Base-by-base conservation (phyloP, 2,113 vertebrate species). In the Triplophysa dalaica region DNA sequence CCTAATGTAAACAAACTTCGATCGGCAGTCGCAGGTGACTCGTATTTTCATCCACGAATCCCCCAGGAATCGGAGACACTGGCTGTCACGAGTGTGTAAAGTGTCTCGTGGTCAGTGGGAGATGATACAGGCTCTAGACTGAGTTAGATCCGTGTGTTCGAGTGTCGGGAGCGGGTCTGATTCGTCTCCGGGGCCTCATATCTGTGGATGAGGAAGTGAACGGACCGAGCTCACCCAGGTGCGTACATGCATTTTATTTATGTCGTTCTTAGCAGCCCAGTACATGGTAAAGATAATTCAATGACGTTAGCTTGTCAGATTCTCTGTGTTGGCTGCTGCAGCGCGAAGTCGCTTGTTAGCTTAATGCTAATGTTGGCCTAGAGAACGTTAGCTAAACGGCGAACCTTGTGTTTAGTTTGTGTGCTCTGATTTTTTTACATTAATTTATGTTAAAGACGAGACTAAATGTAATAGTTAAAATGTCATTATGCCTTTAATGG, bases 131-230 rank as follows among this genome's bases (percentile, higher is more conserved):
- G 91, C 90, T 89, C 88, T 86, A 88, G 87, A 87, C 89, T 91
- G 84, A 88, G 87, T 92, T 65, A 89, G 91, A 93, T 88, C 91
- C 92, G 81, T 81, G 84, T 86, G 79, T 62, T 75, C 54, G 61
- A 87, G 73, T 79, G 86, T 87, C 80, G 87, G 29, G 88, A 84
- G 83, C 88, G 52, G 26, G 43, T 76, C 75, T 52, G 43, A n/a
- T 54, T 77, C 75, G 87, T 89, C 88, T 80, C 89, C 88, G 90
- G 89, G 33, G 90, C 91, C 91, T 63, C 33, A 16, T 14, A 65
- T 54, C 75, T 89, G 90, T 90, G 92, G 89, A 91, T 89, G 91
- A 91, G 88, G 83, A 83, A 86, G 83, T 89, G 81, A 90, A 72
- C 8, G 12, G 50, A 78, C 41, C 0, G 41, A 77, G 56, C 78